phyloP scores from a whole-genome alignment of 2,113 vertebrate species.

The Hypanus sabinus region DNA sequence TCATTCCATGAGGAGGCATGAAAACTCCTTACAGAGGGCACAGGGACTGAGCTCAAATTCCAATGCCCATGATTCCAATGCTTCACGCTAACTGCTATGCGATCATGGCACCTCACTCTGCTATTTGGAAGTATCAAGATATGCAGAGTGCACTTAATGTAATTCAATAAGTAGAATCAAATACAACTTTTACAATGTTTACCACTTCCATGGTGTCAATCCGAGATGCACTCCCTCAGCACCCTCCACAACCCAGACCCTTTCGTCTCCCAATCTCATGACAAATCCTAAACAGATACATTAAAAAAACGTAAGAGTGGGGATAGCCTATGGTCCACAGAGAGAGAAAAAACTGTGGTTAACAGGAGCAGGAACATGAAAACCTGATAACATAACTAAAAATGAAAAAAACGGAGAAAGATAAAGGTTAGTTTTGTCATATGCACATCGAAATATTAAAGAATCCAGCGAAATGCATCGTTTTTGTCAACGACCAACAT shows the following conservation, averaged over 20 bases:
- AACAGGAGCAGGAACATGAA: not conserved
- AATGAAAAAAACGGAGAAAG: not conserved
- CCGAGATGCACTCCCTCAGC: not conserved
- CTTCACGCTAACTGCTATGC: no score
- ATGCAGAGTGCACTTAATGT: not conserved
- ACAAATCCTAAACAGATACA: not conserved
- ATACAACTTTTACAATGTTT: conserved; percentile 10
- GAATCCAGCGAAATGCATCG: no score
- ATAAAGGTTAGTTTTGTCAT: no score
- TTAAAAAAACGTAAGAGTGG: not conserved
- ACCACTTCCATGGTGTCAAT: not conserved
- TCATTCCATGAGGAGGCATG: no score
- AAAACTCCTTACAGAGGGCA: no score
- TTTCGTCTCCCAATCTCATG: not conserved
- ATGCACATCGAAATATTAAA: no score
- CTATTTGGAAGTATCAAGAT: not conserved
- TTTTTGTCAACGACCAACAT: no score
- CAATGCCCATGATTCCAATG: no score
- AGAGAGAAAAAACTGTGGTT: not conserved
- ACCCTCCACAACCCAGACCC: not conserved
- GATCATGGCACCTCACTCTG: no score
- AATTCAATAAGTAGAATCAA: not conserved
- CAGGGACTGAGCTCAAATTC: no score
- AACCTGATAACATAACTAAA: no score
- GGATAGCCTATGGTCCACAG: not conserved